Evolutionary conservation across 1,140 invertebrate species (phyloP).

Genomic region (Cotesia chilonis): DNA sequence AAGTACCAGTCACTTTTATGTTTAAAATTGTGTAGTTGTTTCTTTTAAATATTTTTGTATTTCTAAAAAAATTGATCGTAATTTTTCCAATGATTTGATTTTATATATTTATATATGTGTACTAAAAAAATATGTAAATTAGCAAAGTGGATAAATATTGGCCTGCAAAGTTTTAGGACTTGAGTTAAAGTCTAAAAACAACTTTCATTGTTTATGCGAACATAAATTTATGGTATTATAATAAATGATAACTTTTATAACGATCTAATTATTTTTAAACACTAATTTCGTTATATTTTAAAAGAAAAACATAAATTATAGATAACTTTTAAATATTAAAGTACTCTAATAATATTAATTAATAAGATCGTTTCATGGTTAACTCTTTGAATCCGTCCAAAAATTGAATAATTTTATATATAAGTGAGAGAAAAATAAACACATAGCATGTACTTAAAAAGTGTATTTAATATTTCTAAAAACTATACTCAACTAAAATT

Average conservation of each 20-base stretch:
- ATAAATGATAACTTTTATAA: not conserved
- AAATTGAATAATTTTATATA: conserved; percentile 24
- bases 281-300: no score
- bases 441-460: conserved; percentile 21
- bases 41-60: not conserved
- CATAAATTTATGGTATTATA: no score
- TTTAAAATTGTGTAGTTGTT: no score
- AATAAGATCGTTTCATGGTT: not conserved
- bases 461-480: not conserved
- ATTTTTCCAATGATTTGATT: no score
- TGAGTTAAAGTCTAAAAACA: no score
- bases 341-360: conserved; percentile 8
- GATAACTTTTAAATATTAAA: no score
- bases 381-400: conserved; percentile 34
- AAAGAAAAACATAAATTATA: not conserved
- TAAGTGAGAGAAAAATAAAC: conserved; percentile 3
- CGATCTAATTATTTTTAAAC: not conserved
- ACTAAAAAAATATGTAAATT: no score
- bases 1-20: no score
- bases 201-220: no score
- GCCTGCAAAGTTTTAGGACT: no score
- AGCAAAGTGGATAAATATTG: no score
- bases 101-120: no score
- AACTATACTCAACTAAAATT: not conserved
- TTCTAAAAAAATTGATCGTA: not conserved